Base-by-base conservation (phyloP, 2,888 invertebrate species). In the Hetaerina titia region DNA sequence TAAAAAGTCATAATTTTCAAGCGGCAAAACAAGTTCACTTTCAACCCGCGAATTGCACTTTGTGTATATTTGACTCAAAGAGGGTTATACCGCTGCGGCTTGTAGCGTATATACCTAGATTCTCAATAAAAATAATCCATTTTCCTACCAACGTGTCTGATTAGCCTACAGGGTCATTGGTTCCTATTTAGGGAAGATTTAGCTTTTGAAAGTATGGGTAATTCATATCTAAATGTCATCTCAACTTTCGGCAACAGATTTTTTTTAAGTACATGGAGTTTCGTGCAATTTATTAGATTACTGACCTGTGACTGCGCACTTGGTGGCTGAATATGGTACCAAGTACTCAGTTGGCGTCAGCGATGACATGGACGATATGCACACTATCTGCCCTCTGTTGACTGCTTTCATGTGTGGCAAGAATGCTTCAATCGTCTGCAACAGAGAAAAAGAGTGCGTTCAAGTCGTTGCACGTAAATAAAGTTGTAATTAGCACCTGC, bases 361-460 rank as follows among this genome's bases (percentile, higher is more conserved):
- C 22, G 89, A 19, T 11, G 89, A 56, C 89, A 89, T 89, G 15
- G 89, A 89, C n/a, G 89, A 89, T 11, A 89, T 89, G 89, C 89
- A 89, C 22, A 89, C 89, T 1, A 89, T 89, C 22, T 89, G 89
- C 17, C 89, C 89, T 22, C 22, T 45, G 89, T 89, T 58, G 17
- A 56, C 58, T 4, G 56, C 13, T 13, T 89, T 89, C 89, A 89
- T 89, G 58, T 89, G 19, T n/a, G 89, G 89, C 89, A 89, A 89
- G 89, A 89, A 89, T 15, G 89, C 89, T 22, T 89, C 89, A 56
- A 89, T 89, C 6, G 89, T 89, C 89, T 89, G 56, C 1, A 7
- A 57, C 22, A 22, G 8, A 17, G 17, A 17, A 56, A 2, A 89
- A 69, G 6, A 11, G n/a, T 6, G 13, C 69, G 69, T 69, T 69